Evolutionary conservation across 1,140 invertebrate species (phyloP).

Genomic region (Spodoptera frugiperda): DNA sequence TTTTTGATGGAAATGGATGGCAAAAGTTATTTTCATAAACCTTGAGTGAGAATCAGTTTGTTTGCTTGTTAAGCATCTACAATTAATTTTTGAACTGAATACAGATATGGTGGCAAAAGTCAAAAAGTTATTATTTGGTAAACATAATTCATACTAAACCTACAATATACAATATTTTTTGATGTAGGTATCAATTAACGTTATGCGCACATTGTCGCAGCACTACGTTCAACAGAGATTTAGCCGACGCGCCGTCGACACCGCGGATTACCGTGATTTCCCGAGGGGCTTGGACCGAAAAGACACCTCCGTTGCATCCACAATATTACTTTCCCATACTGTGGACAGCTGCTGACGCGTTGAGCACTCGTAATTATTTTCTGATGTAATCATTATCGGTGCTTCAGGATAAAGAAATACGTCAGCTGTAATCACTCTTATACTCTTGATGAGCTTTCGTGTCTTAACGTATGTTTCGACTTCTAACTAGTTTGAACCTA

Average conservation of each 20-base stretch:
- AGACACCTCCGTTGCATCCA: constrained; percentile 77
- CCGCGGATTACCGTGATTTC: constrained; percentile 83
- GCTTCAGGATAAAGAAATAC: constrained; percentile 17
- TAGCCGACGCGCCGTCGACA: constrained; percentile 72
- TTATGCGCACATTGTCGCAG: constrained; percentile 32
- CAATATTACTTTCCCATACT: constrained; percentile 71
- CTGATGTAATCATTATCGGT: constrained; percentile 58
- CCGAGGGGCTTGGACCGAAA: constrained; percentile 78
- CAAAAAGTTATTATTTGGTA: too few species aligned
- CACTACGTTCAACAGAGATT: constrained; percentile 72
- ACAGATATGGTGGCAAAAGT: too few species aligned
- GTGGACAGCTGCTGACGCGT: constrained; percentile 57
- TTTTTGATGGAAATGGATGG: too few species aligned
- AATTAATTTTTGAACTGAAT: too few species aligned
- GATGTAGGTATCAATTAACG: constrained; percentile 28
- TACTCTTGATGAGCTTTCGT: not conserved
- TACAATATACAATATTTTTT: too few species aligned
- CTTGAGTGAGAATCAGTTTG: too few species aligned
- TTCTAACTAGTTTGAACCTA: too few species aligned
- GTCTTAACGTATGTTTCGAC: too few species aligned
- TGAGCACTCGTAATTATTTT: constrained; percentile 67
- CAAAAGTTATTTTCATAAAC: too few species aligned
- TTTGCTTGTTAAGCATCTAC: too few species aligned
- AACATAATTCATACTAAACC: too few species aligned
- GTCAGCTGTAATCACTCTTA: constrained; percentile 9